Percentiles rank a stretch among this genome's conserved stretches.
phyloP scores from a whole-genome alignment of 2,113 vertebrate species.

The Stegostoma tigrinum region DNA sequence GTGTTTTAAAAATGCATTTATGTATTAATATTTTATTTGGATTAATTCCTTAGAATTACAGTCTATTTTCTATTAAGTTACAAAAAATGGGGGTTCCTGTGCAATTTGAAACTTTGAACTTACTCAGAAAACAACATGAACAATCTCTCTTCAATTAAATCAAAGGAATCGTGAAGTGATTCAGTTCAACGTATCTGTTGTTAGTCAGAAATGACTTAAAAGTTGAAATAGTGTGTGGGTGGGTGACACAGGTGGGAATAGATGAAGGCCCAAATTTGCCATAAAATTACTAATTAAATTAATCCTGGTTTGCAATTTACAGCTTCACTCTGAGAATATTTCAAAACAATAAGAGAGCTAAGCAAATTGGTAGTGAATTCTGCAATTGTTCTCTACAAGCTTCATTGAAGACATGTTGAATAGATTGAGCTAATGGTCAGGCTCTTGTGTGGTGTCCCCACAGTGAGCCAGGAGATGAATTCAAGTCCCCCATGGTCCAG shows the following conservation, averaged over 20 bases:
- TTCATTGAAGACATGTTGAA: background rate
- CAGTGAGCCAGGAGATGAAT: too few species aligned
- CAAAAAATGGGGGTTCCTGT: background rate
- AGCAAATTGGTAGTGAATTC: background rate
- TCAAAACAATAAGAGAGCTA: background rate
- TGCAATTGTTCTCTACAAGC: background rate
- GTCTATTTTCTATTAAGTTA: background rate
- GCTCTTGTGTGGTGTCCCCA: too few species aligned
- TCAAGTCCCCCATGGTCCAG: too few species aligned
- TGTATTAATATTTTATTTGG: background rate
- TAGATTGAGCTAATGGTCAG: background rate
- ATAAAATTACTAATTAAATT: slow-evolving; percentile 12
- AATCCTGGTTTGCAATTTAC: slow-evolving; percentile 8
- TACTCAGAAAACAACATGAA: background rate
- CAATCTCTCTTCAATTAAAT: background rate
- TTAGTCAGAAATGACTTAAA: background rate
- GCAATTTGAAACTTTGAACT: background rate
- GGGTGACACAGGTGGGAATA: background rate
- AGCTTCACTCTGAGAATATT: background rate
- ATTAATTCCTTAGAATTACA: background rate
- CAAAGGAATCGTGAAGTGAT: background rate
- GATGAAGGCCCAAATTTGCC: background rate
- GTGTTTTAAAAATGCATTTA: background rate
- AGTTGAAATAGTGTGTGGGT: background rate
- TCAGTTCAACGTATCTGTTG: background rate